Percentiles rank a stretch among this genome's conserved stretches.
Evolutionary conservation across 2,113 vertebrate genomes (phyloP).

Genomic region (Spilogale gracilis): DNA sequence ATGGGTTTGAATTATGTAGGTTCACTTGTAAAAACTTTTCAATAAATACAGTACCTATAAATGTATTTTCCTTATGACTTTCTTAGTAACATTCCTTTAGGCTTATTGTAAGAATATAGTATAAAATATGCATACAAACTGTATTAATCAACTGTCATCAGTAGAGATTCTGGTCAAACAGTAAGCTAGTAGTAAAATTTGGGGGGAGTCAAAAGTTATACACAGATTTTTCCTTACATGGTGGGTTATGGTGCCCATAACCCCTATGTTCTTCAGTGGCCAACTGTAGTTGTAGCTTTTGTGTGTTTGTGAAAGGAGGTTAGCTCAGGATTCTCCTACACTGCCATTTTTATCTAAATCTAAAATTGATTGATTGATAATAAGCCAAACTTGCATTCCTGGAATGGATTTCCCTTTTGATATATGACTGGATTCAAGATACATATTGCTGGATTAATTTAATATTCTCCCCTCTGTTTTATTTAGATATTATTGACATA

Average conservation of each 20-base stretch:
- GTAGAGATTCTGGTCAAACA: neutral
- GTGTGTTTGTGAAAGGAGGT: neutral
- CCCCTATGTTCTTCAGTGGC: neutral
- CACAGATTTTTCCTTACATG: neutral
- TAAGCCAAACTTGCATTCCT: neutral
- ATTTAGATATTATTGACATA: neutral
- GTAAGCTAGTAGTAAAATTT: neutral
- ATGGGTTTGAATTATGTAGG: neutral
- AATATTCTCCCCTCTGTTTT: neutral
- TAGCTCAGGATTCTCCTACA: neutral
- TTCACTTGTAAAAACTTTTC: neutral
- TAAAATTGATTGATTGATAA: neutral
- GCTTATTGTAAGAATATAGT: neutral
- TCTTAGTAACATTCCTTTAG: neutral
- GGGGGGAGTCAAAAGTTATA: neutral
- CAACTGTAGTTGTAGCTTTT: neutral
- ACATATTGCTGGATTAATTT: neutral
- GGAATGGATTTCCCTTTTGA: neutral
- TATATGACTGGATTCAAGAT: neutral
- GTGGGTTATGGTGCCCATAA: neutral
- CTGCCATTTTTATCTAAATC: neutral
- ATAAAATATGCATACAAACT: neutral
- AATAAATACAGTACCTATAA: neutral
- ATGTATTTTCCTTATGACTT: neutral
- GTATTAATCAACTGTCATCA: neutral